Evolutionary conservation across 2,113 vertebrate genomes (phyloP).

Genomic region (Maccullochella peelii): DNA sequence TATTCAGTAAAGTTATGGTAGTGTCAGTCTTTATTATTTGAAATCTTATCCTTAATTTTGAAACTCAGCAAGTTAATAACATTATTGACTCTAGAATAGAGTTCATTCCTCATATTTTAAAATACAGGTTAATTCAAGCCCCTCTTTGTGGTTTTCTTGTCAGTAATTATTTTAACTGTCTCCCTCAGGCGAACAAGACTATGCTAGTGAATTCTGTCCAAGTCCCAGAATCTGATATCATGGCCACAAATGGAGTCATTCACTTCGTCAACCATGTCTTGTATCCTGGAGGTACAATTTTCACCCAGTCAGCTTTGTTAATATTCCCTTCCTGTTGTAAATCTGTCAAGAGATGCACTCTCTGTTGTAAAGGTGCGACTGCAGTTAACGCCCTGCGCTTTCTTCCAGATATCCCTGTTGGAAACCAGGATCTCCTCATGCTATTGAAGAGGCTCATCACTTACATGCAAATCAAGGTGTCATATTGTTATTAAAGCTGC

Average conservation of each 20-base stretch:
- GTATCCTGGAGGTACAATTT: constrained; percentile 89
- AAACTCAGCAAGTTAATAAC: constrained; percentile 1
- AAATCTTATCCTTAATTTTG: neutral
- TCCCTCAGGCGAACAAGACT: constrained; percentile 87
- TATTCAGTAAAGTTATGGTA: neutral
- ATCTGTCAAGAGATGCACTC: constrained; percentile 23
- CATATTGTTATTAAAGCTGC: neutral
- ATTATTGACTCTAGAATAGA: neutral
- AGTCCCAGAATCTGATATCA: constrained; percentile 89
- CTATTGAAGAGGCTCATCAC: constrained; percentile 91
- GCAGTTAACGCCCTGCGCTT: neutral
- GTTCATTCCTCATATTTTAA: neutral
- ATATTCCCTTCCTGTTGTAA: constrained; percentile 6
- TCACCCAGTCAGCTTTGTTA: neutral
- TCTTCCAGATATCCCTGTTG: constrained; percentile 89
- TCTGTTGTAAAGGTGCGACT: neutral
- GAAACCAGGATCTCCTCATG: constrained; percentile 89
- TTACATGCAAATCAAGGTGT: constrained; percentile 94
- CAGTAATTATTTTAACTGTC: constrained; percentile 44
- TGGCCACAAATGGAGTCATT: constrained; percentile 96
- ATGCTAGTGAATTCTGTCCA: constrained; percentile 90
- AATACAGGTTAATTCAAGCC: constrained; percentile 25
- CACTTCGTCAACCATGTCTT: constrained; percentile 92
- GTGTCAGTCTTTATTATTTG: neutral
- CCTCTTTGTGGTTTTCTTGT: constrained; percentile 17